A percentile compares a stretch with the other conserved stretches of the same genome.
Conservation (phyloP, 2,888 invertebrate species). For the Patella caerulea region DNA sequence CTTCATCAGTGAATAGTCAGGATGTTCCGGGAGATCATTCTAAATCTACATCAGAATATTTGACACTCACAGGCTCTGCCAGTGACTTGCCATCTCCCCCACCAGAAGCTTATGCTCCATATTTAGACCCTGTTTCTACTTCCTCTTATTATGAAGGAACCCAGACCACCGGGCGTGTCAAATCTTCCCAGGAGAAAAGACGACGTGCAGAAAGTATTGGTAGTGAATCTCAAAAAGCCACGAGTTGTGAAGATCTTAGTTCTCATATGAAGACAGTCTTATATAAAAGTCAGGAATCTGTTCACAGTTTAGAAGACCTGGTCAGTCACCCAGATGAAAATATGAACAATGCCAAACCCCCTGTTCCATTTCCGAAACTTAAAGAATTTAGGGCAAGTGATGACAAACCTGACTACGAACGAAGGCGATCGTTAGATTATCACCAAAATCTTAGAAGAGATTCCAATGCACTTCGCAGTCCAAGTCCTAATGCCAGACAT, state of each 20-base stretch:
- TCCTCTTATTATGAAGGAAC: conserved; percentile 40
- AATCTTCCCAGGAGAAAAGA: conserved; percentile 1
- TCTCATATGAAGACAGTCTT: conserved; percentile 49
- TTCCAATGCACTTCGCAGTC: conserved; percentile 4
- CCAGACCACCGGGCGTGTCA: conserved; percentile 8
- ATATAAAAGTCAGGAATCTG: conserved; percentile 32
- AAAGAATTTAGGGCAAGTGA: conserved; percentile 53
- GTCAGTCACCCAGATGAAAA: conserved; percentile 32
- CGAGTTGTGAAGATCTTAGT: conserved; percentile 61
- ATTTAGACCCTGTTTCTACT: conserved; percentile 40
- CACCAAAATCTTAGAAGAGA: conserved; percentile 24
- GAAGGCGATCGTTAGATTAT: conserved; percentile 41
- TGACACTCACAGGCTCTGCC: conserved; percentile 26
- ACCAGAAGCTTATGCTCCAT: conserved; percentile 36
- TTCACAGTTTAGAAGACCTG: conserved; percentile 17
- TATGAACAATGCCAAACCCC: conserved; percentile 36
- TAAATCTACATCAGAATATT: conserved; percentile 25
- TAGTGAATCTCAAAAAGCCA: conserved; percentile 29
- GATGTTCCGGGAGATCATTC: conserved; percentile 29
- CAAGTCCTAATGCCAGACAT: conserved; percentile 22
- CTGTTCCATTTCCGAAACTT: conserved; percentile 56
- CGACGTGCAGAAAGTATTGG: not conserved
- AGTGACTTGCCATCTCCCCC: conserved; percentile 26
- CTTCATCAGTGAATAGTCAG: conserved; percentile 13
- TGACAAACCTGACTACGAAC: conserved; percentile 32